Evolutionary conservation across 2,888 invertebrate genomes (phyloP), one percentile per base, ranked within the genome.

Genomic region (Orthosia incerta): DNA sequence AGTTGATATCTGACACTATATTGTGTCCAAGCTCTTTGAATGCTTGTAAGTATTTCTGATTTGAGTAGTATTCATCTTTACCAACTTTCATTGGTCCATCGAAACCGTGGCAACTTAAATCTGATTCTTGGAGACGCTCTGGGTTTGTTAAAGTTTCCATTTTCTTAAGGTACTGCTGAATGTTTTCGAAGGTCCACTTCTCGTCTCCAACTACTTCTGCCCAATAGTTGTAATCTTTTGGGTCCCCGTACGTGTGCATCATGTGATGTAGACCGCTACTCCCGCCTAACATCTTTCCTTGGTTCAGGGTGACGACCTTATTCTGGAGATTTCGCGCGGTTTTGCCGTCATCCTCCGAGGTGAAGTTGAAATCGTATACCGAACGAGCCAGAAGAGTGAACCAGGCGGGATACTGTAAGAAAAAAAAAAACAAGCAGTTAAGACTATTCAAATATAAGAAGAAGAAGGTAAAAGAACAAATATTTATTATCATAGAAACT

Each of bases 231-330:
- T 63, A 70, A n/a, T 79, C 79, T n/a, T 56, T 50, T 9, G 69
- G 78, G 16, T 77, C 65, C 0, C 76, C 67, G 5, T 67, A 61
- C 1, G 69, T 61, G 15, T 79, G 69, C 65, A 69, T 74, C 74
- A 79, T 70, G 5, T 79, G 78, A 18, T 78, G 64, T 1, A 76
- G 50, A 2, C 62, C 13, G 23, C 78, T 70, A 31, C 70, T 74
- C 12, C 79, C 79, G 0, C 79, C 78, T 15, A 79, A 46, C 66
- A 77, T 63, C 56, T 70, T 79, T 0, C 79, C 79, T 50, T 74
- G 78, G 0, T 51, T 66, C 26, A 78, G 9, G 45, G 48, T 63
- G 5, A 73, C 59, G n/a, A 50, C 23, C 0, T 72, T 66, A 18
- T 39, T 63, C 39, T 70, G 74, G 16, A 74, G 63, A 48, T 74